Base-by-base conservation (phyloP, 2,113 vertebrate genomes). In the Myotis yumanensis region DNA sequence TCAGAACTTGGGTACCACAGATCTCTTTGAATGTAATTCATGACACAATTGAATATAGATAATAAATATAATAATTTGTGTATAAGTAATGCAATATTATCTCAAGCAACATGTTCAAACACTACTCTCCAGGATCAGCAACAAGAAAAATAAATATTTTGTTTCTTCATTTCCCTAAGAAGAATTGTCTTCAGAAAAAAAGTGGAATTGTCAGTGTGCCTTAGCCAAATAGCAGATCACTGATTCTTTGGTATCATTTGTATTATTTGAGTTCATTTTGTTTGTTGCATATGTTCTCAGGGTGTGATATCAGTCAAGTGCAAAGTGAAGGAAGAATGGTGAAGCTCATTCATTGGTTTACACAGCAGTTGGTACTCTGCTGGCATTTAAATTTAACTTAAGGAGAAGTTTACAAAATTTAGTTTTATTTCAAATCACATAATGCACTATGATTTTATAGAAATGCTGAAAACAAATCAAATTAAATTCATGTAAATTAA, bases 271-370 rank as follows among this genome's bases (percentile, higher is more conserved):
- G 68, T 95, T 91, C 37, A 86, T 92, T 96, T 96, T 87, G 81
- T 96, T 97, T 80, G 80, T 96, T 88, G 92, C 96, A 97, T 97
- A 97, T 97, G 97, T 92, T 98, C 93, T 90, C 91, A 30, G 95
- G 96, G 92, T 91, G 77, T 71, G 91, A 97, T 97, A 97, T 96
- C 96, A 96, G 95, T 98, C 92, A 95, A 97, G 97, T 79, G 94
- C 40, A 98, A 98, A 98, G 97, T 95, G 97, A 98, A 98, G 98
- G 97, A 97, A 97, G 96, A 92, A 95, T 98, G 96, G 28, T 90
- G 9, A 6, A 97, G 94, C 93, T 98, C 97, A 97, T 98, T 98
- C 97, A 98, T 98, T 98, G 98, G 98, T 98, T 98, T 98, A 98
- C 98, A 97, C 98, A 98, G 98, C 98, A 97, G 97, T 98, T 97